Evolutionary conservation across 1,140 invertebrate genomes (phyloP).

Genomic region (Homalodisca vitripennis): DNA sequence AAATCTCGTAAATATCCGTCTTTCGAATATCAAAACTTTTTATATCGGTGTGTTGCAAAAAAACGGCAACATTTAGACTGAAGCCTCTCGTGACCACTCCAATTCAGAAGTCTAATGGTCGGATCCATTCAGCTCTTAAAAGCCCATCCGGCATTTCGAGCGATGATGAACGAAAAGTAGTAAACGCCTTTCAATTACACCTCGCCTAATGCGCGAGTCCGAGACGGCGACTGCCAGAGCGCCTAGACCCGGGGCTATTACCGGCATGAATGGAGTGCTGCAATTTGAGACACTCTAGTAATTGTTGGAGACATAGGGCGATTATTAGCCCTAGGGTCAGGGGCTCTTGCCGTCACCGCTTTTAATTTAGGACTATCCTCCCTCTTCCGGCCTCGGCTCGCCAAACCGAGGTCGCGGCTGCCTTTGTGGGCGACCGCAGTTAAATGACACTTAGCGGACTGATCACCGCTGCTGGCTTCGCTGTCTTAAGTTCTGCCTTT

Average conservation of each 20-base stretch:
- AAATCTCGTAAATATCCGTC: too few relatives aligned
- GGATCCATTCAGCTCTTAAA: constrained; percentile 11
- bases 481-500: too few relatives aligned
- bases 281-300: background rate
- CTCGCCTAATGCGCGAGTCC: background rate
- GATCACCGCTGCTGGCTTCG: too few relatives aligned
- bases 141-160: background rate
- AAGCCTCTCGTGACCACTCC: too few relatives aligned
- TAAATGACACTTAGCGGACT: too few relatives aligned
- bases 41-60: too few relatives aligned
- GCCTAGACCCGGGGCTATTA: too few relatives aligned
- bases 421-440: too few relatives aligned
- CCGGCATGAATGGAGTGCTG: background rate
- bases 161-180: constrained; percentile 17
- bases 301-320: constrained; percentile 2
- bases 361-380: constrained; percentile 13
- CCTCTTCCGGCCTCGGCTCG: background rate
- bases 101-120: background rate
- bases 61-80: too few relatives aligned
- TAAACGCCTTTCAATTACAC: constrained; percentile 5
- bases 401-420: too few relatives aligned
- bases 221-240: too few relatives aligned
- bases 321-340: constrained; percentile 1
- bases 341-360: background rate
- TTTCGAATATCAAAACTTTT: too few relatives aligned